Conservation (phyloP, 2,888 invertebrate species). For the Mythimna impura region DNA sequence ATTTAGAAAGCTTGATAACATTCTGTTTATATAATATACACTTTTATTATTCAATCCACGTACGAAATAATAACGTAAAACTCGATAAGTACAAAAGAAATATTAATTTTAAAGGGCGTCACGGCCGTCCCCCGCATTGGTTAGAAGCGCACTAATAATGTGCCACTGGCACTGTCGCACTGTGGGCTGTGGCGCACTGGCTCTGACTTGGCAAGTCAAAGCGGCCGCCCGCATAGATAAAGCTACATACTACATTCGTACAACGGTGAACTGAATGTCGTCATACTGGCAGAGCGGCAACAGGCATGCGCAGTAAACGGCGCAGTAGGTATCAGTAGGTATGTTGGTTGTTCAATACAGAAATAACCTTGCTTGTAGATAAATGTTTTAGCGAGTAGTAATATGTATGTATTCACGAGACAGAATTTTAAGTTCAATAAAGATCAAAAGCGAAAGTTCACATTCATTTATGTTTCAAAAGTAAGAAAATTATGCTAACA, state of each 20-base stretch:
- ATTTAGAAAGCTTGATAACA: background rate
- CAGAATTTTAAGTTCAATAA: conserved; percentile 4
- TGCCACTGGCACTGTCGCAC: background rate
- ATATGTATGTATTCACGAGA: conserved; percentile 10
- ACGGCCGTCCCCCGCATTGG: conserved; percentile 15
- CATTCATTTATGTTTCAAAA: conserved; percentile 9
- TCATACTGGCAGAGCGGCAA: conserved; percentile 25
- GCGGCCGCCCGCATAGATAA: conserved; percentile 10
- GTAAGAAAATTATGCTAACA: background rate
- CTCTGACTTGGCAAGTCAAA: background rate
- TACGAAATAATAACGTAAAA: conserved; percentile 24
- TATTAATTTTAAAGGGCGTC: conserved; percentile 15
- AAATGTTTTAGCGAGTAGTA: conserved; percentile 3
- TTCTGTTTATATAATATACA: background rate
- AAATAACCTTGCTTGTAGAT: conserved; percentile 56
- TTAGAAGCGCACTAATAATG: conserved; percentile 14
- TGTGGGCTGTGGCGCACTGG: background rate
- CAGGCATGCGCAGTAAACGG: conserved; percentile 52
- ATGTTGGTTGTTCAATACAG: conserved; percentile 46
- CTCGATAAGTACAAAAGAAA: background rate
- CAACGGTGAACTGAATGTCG: conserved; percentile 32
- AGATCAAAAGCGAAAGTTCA: conserved; percentile 6
- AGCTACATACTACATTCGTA: background rate
- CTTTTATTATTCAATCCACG: conserved; percentile 2
- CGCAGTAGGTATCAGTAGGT: conserved; percentile 31